Percentiles rank a stretch among this genome's conserved stretches.
phyloP scores from a whole-genome alignment of 2,797 vertebrate genomes.

The Phrynocephalus guinanensis region DNA sequence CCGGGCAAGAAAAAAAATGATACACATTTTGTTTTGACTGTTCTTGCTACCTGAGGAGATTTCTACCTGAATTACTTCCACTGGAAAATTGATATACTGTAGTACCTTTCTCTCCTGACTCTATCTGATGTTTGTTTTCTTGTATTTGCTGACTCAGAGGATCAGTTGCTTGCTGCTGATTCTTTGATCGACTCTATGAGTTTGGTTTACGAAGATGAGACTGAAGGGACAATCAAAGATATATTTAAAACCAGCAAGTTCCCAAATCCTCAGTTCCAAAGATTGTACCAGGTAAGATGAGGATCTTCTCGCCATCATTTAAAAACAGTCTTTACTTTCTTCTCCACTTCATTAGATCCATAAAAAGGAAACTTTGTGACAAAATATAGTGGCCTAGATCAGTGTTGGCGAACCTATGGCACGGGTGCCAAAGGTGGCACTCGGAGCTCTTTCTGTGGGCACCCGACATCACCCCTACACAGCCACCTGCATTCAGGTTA shows the following conservation, averaged over 20 bases:
- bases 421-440: too few relatives aligned
- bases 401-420: too few relatives aligned
- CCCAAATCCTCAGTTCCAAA: constrained; percentile 94
- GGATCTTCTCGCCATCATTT: background rate
- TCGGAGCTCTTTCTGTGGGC: too few relatives aligned
- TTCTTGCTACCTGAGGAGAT: too few relatives aligned
- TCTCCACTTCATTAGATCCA: background rate
- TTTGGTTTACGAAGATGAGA: constrained; percentile 83
- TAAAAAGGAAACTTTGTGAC: constrained; percentile 5
- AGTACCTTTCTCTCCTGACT: constrained; percentile 15
- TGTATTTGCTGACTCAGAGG: constrained; percentile 75
- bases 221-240: constrained; percentile 81
- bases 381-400: background rate
- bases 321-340: constrained; percentile 16
- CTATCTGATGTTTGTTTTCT: constrained; percentile 46
- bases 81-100: background rate
- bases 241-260: constrained; percentile 88
- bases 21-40: too few relatives aligned
- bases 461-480: too few relatives aligned
- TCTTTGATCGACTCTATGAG: constrained; percentile 94
- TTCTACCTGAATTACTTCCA: background rate
- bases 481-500: too few relatives aligned
- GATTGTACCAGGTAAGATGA: constrained; percentile 91
- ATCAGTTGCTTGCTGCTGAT: constrained; percentile 89
- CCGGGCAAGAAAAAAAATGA: too few relatives aligned